Percentiles rank a stretch among this genome's conserved stretches.
phyloP scores from a whole-genome alignment of 2,797 vertebrate species.

The Macrochelys suwanniensis region DNA sequence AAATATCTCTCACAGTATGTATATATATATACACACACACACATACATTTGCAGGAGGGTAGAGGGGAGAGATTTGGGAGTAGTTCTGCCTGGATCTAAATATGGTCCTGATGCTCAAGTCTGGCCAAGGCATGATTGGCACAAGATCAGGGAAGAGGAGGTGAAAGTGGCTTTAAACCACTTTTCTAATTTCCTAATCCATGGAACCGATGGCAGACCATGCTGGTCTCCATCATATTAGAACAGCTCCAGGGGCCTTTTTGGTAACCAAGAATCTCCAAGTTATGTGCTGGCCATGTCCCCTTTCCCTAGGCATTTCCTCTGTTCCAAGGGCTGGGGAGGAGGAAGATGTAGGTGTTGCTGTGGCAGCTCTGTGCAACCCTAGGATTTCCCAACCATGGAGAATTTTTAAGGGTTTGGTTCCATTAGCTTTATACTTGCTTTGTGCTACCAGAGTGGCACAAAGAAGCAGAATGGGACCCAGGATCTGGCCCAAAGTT shows the following conservation, averaged over 20 bases:
- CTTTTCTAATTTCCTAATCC: neutral
- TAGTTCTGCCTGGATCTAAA: too few relatives aligned
- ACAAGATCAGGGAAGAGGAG: neutral
- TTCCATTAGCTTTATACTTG: neutral
- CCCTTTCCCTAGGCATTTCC: neutral
- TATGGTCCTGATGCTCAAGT: neutral
- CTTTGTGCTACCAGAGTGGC: neutral
- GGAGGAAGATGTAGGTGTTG: neutral
- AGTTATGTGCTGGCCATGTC: neutral
- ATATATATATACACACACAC: too few relatives aligned
- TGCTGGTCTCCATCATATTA: neutral
- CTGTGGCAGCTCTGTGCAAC: neutral
- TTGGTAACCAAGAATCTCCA: neutral
- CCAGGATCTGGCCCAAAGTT: neutral
- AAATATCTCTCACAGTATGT: neutral
- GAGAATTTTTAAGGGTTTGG: neutral
- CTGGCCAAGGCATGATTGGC: neutral
- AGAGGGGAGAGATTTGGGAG: too few relatives aligned
- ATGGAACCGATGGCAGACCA: neutral
- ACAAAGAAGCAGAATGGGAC: neutral
- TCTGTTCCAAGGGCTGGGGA: neutral
- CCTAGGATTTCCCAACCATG: neutral
- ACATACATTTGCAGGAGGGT: neutral
- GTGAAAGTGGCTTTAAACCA: neutral
- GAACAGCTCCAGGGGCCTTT: neutral